Base-by-base conservation (phyloP, 2,888 invertebrate genomes). In the Smittia sp. region DNA sequence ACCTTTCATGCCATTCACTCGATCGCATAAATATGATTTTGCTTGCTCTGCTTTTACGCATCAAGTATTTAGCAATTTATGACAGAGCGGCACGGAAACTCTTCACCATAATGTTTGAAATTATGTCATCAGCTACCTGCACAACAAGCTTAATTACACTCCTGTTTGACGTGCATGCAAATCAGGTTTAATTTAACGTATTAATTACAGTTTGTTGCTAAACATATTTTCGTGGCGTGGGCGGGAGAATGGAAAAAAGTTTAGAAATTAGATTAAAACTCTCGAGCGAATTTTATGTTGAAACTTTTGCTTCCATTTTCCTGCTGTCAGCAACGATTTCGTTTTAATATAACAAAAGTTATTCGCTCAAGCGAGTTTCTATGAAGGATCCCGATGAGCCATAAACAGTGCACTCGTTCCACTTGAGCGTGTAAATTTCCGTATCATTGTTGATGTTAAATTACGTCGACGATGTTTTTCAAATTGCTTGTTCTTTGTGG, bases 51-150 rank as follows among this genome's bases (percentile, higher is more conserved):
- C 7, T 38, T 38, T 13, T 46, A 46, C 46, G 46, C 46, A 46
- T 46, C 46, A 46, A 46, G 46, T 46, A 46, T 15, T 46, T 46
- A 46, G 15, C 46, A 46, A 46, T 46, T 46, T 46, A 46, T 46
- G 2, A 11, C 46, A 46, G 6, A n/a, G 15, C 2, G 15, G 15
- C 15, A 46, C 46, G 46, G 15, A 32, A 46, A 46, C 46, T n/a
- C 46, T 11, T 46, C 15, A 46, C 46, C 46, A 3, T 6, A 46
- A 11, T 46, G 46, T 15, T 15, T 46, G 46, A 15, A 46, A n/a
- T 46, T 46, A 46, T 46, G 46, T 46, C 46, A 11, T 46, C 15
- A 46, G n/a, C n/a, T n/a, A 46, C 15, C 46, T 15, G 46, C 46
- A 15, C n/a, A 38, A 38, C 38, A 2, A 15, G 11, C 46, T 11